Evolutionary conservation across 2,113 vertebrate genomes (phyloP).

Genomic region (Rynchops niger): DNA sequence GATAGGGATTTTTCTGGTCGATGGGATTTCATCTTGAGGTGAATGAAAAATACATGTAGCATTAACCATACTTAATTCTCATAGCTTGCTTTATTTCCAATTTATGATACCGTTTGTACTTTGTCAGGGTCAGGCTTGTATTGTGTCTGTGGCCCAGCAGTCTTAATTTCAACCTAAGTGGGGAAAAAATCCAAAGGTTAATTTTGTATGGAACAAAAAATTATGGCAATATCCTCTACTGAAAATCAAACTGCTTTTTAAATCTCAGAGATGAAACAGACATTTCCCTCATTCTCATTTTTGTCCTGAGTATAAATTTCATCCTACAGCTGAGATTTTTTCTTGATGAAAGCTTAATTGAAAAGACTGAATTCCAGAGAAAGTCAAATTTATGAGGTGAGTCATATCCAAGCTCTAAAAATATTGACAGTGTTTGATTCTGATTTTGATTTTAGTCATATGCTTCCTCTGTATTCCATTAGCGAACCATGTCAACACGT

Average conservation of each 20-base stretch:
- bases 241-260: neutral
- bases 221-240: neutral
- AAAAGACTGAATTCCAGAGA: neutral
- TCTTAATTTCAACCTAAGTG: neutral
- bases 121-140: neutral
- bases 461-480: neutral
- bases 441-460: neutral
- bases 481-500: neutral
- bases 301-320: neutral
- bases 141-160: neutral
- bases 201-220: neutral
- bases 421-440: neutral
- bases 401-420: constrained; percentile 5
- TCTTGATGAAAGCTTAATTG: neutral
- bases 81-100: neutral
- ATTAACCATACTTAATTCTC: neutral
- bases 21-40: neutral
- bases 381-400: constrained; percentile 3
- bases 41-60: neutral
- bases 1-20: neutral
- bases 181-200: neutral
- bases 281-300: neutral
- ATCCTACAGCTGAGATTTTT: neutral
- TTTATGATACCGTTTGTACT: neutral
- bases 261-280: neutral